A percentile compares a stretch with the other conserved stretches of the same genome.
phyloP scores from a whole-genome alignment of 2,113 vertebrate genomes.

The Peromyscus maniculatus region DNA sequence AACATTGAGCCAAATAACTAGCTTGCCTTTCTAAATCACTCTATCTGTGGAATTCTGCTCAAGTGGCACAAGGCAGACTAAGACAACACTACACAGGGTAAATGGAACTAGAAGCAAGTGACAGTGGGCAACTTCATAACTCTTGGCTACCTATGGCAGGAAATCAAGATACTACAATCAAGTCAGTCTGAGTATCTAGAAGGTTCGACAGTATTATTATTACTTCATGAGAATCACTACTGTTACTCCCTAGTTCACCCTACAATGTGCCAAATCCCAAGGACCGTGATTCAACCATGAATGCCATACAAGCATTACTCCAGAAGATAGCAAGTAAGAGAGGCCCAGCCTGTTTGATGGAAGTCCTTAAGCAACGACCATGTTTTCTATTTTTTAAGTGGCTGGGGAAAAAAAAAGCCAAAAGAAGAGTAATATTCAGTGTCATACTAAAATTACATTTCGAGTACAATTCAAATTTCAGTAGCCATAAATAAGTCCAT shows the following conservation, averaged over 20 bases:
- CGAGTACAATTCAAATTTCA: background rate
- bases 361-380: background rate
- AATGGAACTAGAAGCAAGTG: background rate
- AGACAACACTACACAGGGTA: background rate
- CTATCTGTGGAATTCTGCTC: background rate
- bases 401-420: background rate
- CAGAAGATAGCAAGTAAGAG: background rate
- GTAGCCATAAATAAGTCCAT: background rate
- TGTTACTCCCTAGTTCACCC: background rate
- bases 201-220: background rate
- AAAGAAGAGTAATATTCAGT: background rate
- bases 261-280: background rate
- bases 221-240: background rate
- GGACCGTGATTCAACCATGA: background rate
- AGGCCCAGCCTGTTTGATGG: fast-evolving
- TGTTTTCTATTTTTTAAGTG: background rate
- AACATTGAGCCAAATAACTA: background rate
- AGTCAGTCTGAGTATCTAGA: background rate
- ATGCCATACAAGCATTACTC: background rate
- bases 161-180: conserved; percentile 11
- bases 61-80: background rate
- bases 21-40: background rate
- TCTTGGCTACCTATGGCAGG: background rate
- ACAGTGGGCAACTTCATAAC: background rate
- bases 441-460: background rate